Percentiles rank a stretch among this genome's conserved stretches.
Evolutionary conservation across 2,797 vertebrate species (phyloP).

Genomic region (Cyprinella venusta): DNA sequence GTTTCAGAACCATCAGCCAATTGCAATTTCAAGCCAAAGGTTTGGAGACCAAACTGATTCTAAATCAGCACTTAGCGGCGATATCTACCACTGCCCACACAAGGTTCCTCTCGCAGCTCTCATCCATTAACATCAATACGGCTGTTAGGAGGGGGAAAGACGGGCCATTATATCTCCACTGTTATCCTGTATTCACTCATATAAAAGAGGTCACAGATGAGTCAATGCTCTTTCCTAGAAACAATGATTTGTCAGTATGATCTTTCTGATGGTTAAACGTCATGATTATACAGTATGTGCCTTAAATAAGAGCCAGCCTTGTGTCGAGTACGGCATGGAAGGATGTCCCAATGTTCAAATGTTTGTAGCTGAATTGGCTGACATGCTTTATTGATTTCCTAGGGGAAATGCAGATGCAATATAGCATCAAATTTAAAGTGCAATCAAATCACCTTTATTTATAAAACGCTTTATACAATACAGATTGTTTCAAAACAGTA

Average conservation of each 20-base stretch:
- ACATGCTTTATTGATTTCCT: background rate
- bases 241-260: conserved; percentile 44
- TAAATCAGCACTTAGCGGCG: conserved; percentile 57
- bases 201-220: conserved; percentile 56
- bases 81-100: conserved; percentile 46
- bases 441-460: background rate
- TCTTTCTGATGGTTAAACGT: conserved; percentile 46
- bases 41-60: conserved; percentile 51
- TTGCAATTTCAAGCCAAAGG: conserved; percentile 22
- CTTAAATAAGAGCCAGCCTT: conserved; percentile 32
- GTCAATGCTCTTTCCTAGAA: conserved; percentile 50
- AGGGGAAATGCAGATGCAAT: background rate
- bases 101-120: conserved; percentile 47
- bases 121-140: conserved; percentile 59
- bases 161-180: conserved; percentile 55
- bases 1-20: conserved; percentile 13
- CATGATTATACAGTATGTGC: conserved; percentile 32
- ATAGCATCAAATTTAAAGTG: background rate
- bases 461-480: background rate
- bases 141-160: conserved; percentile 51
- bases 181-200: conserved; percentile 53
- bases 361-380: background rate
- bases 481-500: background rate
- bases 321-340: background rate
- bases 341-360: background rate